Conservation (phyloP, 2,888 invertebrate species). For the Drosophila setosimentum region DNA sequence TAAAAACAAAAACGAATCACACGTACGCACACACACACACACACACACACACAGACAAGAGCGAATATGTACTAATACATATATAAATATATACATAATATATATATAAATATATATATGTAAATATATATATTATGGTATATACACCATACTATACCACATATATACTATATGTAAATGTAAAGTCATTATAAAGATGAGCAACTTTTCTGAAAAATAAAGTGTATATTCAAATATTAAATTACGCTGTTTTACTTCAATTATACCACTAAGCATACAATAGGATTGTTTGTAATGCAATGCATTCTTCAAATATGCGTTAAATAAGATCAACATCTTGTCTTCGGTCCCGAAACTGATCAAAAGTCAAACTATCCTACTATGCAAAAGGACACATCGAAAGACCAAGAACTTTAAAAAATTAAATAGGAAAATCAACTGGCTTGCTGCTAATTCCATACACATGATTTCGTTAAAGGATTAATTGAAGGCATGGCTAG, state of each 20-base stretch:
- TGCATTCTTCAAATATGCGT: too few species aligned
- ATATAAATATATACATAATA: conserved; percentile 46
- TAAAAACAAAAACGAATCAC: conserved; percentile 28
- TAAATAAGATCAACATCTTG: too few species aligned
- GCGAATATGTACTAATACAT: conserved; percentile 46
- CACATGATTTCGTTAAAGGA: too few species aligned
- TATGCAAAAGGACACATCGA: neutral
- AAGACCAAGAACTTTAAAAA: neutral
- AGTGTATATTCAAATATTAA: conserved; percentile 78
- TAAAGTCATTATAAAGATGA: conserved; percentile 68
- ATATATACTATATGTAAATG: conserved; percentile 67
- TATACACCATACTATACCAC: conserved; percentile 3
- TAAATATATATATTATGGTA: conserved; percentile 41
- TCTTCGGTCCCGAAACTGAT: too few species aligned
- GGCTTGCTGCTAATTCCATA: too few species aligned
- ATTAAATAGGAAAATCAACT: neutral
- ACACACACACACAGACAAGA: conserved; percentile 1
- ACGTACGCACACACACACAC: too few species aligned
- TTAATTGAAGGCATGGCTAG: accelerated
- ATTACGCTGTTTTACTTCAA: conserved; percentile 4
- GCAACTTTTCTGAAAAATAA: conserved; percentile 81
- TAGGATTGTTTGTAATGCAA: too few species aligned
- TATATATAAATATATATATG: conserved; percentile 46
- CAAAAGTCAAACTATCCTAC: neutral
- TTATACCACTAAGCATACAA: too few species aligned